A percentile compares a stretch with the other conserved stretches of the same genome.
phyloP scores from a whole-genome alignment of 2,797 vertebrate species.

The Brachyrhaphis roseni region DNA sequence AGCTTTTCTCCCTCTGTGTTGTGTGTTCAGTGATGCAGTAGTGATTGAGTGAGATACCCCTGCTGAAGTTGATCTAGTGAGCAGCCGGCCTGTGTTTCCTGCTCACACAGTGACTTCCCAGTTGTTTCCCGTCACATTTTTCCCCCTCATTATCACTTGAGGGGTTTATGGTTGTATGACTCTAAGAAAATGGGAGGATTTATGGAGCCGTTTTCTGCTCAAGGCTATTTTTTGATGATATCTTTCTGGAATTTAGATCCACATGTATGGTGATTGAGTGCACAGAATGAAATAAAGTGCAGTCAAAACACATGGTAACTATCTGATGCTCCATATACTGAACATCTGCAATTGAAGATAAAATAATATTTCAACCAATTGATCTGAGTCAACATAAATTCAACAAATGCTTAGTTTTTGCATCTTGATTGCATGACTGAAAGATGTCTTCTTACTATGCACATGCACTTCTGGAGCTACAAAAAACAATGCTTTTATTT shows the following conservation, averaged over 20 bases:
- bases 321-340: neutral
- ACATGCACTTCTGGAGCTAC: neutral
- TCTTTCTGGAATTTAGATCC: constrained; percentile 17
- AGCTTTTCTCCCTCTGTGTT: constrained; percentile 47
- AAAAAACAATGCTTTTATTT: neutral
- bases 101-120: constrained; percentile 39
- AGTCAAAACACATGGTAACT: neutral
- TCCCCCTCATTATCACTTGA: constrained; percentile 53
- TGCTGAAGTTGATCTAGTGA: constrained; percentile 64
- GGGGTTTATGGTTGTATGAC: constrained; percentile 44
- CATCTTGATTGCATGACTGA: neutral
- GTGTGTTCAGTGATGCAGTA: constrained; percentile 67
- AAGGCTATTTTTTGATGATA: constrained; percentile 33
- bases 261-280: neutral
- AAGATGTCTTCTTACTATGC: neutral
- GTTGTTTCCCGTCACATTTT: constrained; percentile 55
- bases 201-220: constrained; percentile 29
- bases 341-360: neutral
- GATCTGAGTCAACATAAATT: neutral
- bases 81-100: constrained; percentile 60
- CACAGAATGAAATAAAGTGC: constrained; percentile 20
- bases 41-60: constrained; percentile 68
- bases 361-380: neutral
- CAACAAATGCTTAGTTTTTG: neutral
- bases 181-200: constrained; percentile 45